phyloP scores from a whole-genome alignment of 2,797 vertebrate species.

The Lates japonicus region DNA sequence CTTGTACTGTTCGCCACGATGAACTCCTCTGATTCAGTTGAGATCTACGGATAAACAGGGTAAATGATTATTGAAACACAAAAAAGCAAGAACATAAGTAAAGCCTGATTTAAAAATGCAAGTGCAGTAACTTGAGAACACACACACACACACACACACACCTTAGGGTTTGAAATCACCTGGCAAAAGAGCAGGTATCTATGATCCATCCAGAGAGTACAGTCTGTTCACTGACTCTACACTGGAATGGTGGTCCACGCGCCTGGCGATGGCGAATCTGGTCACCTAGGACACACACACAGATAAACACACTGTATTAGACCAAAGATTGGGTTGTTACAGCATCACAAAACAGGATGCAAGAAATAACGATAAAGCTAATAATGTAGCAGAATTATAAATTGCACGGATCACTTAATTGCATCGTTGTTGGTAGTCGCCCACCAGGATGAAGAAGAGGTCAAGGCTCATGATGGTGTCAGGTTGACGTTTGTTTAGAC shows the following conservation, averaged over 20 bases:
- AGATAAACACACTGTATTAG: accelerated
- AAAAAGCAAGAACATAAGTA: accelerated
- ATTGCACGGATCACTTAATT: conserved; percentile 72
- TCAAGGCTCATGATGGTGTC: conserved; percentile 97
- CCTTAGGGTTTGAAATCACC: conserved; percentile 99
- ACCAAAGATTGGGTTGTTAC: accelerated
- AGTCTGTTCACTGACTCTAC: conserved; percentile 94
- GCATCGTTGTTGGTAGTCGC: no score
- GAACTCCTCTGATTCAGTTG: conserved; percentile 97
- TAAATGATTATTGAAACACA: neutral
- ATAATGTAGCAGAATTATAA: no score
- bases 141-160: conserved; percentile 89
- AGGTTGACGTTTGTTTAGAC: conserved; percentile 98
- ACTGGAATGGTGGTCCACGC: conserved; percentile 96
- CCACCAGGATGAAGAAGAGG: conserved; percentile 99
- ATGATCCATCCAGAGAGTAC: conserved; percentile 95
- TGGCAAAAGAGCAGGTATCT: conserved; percentile 96
- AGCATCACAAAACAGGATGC: neutral
- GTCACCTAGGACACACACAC: conserved; percentile 89
- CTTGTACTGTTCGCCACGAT: conserved; percentile 99
- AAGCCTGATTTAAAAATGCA: no score
- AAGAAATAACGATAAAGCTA: neutral
- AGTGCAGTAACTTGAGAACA: neutral
- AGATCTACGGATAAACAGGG: conserved; percentile 86
- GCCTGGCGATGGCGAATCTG: conserved; percentile 96